These are phyloP conservation scores for Drosophila persimilis DNA, from an alignment of 1,140 invertebrate genomes.

Conservation along the genomic window DNA sequence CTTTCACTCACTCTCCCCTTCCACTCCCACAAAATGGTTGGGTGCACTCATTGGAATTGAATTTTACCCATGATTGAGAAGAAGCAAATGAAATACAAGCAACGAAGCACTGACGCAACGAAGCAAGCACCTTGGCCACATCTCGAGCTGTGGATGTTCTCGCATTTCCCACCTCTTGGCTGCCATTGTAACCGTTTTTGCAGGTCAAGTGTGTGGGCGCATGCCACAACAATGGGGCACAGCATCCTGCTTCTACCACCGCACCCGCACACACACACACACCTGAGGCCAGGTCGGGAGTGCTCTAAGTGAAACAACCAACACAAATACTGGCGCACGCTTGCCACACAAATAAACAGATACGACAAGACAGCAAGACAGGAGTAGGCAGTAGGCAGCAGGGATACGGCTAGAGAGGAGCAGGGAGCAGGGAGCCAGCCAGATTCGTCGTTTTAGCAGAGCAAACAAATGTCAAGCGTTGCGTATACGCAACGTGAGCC, in stretches of 20 bases:
- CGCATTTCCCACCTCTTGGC: background rate
- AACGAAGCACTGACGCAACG: constrained; percentile 10
- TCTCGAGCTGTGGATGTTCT: constrained; percentile 36
- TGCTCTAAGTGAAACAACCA: constrained; percentile 72
- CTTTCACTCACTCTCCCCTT: constrained; percentile 6
- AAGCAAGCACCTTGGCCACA: constrained; percentile 30
- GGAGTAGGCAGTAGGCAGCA: constrained; percentile 5
- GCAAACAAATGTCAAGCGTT: constrained; percentile 70
- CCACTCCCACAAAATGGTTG: too few species aligned
- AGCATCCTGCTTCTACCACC: constrained; percentile 3
- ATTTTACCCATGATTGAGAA: constrained; percentile 26
- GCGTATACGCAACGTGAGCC: constrained; percentile 70
- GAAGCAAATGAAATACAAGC: constrained; percentile 1
- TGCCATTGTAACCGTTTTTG: constrained; percentile 58
- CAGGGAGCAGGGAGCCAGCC: background rate
- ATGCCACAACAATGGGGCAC: constrained; percentile 65
- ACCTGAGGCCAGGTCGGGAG: constrained; percentile 60
- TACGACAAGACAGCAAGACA: background rate
- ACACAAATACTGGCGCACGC: constrained; percentile 67
- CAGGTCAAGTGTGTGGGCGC: constrained; percentile 67
- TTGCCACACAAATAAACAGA: constrained; percentile 46
- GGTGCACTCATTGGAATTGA: constrained; percentile 44
- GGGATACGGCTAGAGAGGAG: background rate
- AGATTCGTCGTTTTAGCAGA: constrained; percentile 44
- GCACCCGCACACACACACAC: background rate